Percentiles rank a stretch among this genome's conserved stretches.
phyloP scores from a whole-genome alignment of 2,888 invertebrate species.

The Apomyelois bistriatella region DNA sequence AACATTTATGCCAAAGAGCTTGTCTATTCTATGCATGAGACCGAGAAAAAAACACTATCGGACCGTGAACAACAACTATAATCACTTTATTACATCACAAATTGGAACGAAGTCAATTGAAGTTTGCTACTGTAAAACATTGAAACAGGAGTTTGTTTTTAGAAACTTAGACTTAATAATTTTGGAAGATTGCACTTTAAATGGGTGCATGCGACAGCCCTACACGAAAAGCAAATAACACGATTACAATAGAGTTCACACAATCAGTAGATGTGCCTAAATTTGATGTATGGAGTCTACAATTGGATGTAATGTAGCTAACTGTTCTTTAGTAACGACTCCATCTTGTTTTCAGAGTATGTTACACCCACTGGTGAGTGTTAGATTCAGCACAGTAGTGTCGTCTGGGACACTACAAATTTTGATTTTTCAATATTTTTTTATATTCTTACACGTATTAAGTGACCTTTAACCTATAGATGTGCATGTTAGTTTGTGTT shows the following conservation, averaged over 20 bases:
- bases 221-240: conserved; percentile 20
- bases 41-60: conserved; percentile 27
- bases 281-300: conserved; percentile 67
- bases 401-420: conserved; percentile 17
- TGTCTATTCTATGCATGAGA: conserved; percentile 26
- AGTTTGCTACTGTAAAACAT: neutral
- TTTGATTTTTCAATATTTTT: conserved; percentile 15
- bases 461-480: neutral
- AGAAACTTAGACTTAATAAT: conserved; percentile 1
- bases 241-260: conserved; percentile 6
- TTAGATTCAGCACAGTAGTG: conserved; percentile 64
- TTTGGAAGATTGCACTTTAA: conserved; percentile 2
- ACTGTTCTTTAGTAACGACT: conserved; percentile 66
- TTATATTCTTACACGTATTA: neutral
- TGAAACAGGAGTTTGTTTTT: conserved; percentile 14
- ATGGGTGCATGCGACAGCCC: conserved; percentile 19
- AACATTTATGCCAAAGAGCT: conserved; percentile 23
- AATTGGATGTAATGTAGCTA: conserved; percentile 66
- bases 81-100: neutral
- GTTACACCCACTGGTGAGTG: conserved; percentile 79
- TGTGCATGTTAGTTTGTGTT: conserved; percentile 3
- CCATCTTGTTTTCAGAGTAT: conserved; percentile 80
- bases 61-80: neutral
- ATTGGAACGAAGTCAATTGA: neutral
- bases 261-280: conserved; percentile 42